Evolutionary conservation across 2,888 invertebrate species (phyloP).

Genomic region (Aspidiotus rigidus): DNA sequence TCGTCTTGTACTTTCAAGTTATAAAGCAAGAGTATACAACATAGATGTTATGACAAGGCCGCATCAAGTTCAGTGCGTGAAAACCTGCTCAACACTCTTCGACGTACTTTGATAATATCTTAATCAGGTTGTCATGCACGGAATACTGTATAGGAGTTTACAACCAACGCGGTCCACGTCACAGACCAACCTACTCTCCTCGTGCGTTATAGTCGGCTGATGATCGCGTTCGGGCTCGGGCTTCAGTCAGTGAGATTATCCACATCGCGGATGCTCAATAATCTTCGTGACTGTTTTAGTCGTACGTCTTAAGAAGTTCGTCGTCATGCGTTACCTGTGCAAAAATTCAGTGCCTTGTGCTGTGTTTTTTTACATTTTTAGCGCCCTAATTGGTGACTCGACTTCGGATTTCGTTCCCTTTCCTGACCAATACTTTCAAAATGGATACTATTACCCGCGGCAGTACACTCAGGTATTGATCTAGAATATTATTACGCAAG

Average conservation of each 20-base stretch:
- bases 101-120: background rate
- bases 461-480: too few species aligned
- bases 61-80: background rate
- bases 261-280: background rate
- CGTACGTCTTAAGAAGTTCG: too few species aligned
- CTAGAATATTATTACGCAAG: too few species aligned
- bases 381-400: too few species aligned
- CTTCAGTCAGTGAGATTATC: background rate
- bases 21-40: too few species aligned
- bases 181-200: slow-evolving; percentile 1
- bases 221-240: background rate
- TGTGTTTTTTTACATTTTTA: too few species aligned
- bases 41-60: background rate
- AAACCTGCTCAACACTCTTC: background rate
- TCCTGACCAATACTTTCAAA: too few species aligned
- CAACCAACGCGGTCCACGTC: background rate
- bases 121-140: background rate
- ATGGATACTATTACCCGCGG: too few species aligned
- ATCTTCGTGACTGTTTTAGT: background rate
- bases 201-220: background rate
- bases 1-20: too few species aligned
- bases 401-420: too few species aligned
- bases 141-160: background rate
- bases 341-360: background rate
- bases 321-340: slow-evolving; percentile 1